Evolutionary conservation across 2,113 vertebrate genomes (phyloP).

Genomic region (Pseudorectes ferrugineus): DNA sequence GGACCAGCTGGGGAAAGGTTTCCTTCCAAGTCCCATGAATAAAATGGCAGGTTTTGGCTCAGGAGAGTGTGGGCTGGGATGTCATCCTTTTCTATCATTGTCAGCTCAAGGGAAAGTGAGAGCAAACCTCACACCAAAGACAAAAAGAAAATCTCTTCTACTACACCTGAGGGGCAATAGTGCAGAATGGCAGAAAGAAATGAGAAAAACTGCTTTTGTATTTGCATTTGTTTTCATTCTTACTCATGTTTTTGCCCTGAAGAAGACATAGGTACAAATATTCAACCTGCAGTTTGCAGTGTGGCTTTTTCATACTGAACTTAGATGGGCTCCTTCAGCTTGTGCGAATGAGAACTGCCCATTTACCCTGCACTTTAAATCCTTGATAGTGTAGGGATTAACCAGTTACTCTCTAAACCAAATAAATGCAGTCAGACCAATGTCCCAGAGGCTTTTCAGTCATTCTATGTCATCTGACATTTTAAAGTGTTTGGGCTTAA

Average conservation of each 20-base stretch:
- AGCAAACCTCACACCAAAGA: neutral
- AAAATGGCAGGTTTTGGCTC: neutral
- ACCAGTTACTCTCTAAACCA: neutral
- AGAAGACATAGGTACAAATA: neutral
- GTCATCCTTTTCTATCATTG: neutral
- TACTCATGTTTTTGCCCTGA: neutral
- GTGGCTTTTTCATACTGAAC: neutral
- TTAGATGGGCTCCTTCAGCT: neutral
- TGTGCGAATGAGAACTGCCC: neutral
- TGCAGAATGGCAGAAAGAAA: neutral
- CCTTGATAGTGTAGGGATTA: neutral
- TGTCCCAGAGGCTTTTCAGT: neutral
- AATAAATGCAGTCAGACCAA: neutral
- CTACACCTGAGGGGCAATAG: neutral
- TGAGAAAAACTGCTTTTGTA: neutral
- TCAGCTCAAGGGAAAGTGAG: neutral
- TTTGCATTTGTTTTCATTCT: neutral
- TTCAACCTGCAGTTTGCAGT: neutral
- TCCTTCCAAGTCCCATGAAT: neutral
- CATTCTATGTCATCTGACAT: neutral
- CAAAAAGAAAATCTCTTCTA: neutral
- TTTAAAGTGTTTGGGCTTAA: neutral
- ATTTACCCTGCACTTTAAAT: neutral
- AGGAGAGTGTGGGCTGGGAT: neutral
- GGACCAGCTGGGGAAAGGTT: conserved; percentile 13